A percentile compares a stretch with the other conserved stretches of the same genome.
Conservation (phyloP, 2,113 vertebrate genomes). For the Heptranchias perlo region DNA sequence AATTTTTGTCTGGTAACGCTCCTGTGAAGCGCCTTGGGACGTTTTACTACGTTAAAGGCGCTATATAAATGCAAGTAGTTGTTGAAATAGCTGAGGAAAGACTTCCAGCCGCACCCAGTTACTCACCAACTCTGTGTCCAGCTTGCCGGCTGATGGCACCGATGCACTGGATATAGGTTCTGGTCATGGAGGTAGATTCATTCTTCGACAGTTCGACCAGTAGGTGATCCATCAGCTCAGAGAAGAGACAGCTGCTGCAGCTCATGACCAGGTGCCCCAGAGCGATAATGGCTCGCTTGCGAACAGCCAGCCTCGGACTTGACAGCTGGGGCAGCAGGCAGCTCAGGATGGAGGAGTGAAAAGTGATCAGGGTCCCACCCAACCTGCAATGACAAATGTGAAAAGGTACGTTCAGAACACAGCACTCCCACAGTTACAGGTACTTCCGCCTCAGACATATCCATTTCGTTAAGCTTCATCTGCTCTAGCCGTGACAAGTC, state of each 20-base stretch:
- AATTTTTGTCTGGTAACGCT: no score
- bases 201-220: constrained; percentile 63
- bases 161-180: constrained; percentile 85
- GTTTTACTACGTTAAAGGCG: no score
- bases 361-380: constrained; percentile 72
- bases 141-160: constrained; percentile 82
- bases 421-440: background rate
- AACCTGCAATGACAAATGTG: constrained; percentile 59
- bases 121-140: constrained; percentile 81
- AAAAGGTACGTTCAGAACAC: background rate
- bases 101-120: background rate
- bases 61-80: no score
- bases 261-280: constrained; percentile 81
- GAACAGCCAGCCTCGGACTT: constrained; percentile 81
- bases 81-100: background rate
- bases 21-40: no score
- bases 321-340: constrained; percentile 84
- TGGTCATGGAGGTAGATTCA: constrained; percentile 65
- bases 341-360: constrained; percentile 79
- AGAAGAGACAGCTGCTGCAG: constrained; percentile 77
- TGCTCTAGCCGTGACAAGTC: background rate
- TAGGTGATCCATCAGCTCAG: constrained; percentile 79
- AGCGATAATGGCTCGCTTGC: constrained; percentile 82
- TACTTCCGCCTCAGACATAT: no score
- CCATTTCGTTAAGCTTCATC: background rate